Base-by-base conservation (phyloP, 2,113 vertebrate genomes). In the Athene cunicularia region DNA sequence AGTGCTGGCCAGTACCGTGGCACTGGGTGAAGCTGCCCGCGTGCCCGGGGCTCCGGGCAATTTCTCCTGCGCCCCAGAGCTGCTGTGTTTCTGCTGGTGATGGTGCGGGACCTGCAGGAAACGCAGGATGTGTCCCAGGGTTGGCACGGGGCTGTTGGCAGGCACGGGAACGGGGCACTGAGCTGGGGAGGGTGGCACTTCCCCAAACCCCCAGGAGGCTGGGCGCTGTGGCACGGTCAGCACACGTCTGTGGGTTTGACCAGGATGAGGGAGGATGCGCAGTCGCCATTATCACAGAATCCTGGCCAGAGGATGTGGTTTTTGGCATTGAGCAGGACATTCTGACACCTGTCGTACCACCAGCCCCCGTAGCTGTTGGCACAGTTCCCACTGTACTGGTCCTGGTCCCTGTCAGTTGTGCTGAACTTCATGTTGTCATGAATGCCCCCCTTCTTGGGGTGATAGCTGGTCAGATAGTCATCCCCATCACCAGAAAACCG, bases 221-320 rank as follows among this genome's bases (percentile, higher is more conserved):
- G 85, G 55, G 82, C 1, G 1, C 66, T 71, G 71, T 0, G 0
- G 71, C 72, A 7, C 0, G 41, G 20, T 97, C 95, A 98, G 21
- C 97, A 98, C 90, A 98, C 94, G 1, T 97, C 97, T 17, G 97
- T 97, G 88, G 97, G 97, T 75, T 96, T 97, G 73, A 98, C 91
- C 90, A 98, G 90, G 82, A 98, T 98, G 64, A 97, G 89, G 62
- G 97, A 97, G 6, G 97, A 77, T 0, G 76, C 1, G 7, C 97
- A 98, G 83, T 97, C 96, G 1, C 95, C 96, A n/a, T n/a, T n/a
- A n/a, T n/a, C n/a, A n/a, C n/a, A 98, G 83, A 97, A 62, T 1
- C 92, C 96, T 12, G 96, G 95, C 97, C 97, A 98, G 0, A 90
- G 13, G 30, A 98, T 98, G 76, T 85, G 21, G 1, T 75, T 95